Evolutionary conservation across 2,113 vertebrate species (phyloP).

Genomic region (Porphyrio hochstetteri): DNA sequence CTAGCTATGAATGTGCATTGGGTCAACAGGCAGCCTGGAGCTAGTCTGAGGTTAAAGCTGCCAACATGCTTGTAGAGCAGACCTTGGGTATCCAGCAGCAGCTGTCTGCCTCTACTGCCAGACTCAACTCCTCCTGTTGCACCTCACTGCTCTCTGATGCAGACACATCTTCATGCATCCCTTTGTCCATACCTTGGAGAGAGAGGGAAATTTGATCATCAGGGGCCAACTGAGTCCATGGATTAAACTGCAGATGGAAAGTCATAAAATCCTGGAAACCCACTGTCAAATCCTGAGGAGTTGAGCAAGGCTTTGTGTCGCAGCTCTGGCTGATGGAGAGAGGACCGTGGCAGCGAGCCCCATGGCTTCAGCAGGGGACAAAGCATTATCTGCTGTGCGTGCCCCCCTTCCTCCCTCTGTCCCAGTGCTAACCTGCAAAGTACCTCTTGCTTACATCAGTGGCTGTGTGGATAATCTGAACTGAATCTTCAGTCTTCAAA

Average conservation of each 20-base stretch:
- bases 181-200: background rate
- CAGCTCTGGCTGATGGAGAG: background rate
- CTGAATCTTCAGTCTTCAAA: background rate
- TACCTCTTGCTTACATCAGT: background rate
- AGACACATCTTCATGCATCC: background rate
- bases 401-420: background rate
- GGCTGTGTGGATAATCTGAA: background rate
- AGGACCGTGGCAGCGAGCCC: background rate
- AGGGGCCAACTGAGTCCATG: background rate
- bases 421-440: background rate
- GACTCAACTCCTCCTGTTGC: background rate
- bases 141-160: background rate
- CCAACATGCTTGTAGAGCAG: background rate
- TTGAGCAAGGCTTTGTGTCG: background rate
- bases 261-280: background rate
- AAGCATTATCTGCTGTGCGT: no score
- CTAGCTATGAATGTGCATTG: background rate
- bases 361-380: background rate
- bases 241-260: background rate
- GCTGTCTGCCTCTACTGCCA: background rate
- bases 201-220: background rate
- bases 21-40: background rate
- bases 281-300: background rate
- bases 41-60: background rate
- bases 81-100: background rate